Conservation (phyloP, 2,888 invertebrate species). For the Prosopocoilus inquinatus region DNA sequence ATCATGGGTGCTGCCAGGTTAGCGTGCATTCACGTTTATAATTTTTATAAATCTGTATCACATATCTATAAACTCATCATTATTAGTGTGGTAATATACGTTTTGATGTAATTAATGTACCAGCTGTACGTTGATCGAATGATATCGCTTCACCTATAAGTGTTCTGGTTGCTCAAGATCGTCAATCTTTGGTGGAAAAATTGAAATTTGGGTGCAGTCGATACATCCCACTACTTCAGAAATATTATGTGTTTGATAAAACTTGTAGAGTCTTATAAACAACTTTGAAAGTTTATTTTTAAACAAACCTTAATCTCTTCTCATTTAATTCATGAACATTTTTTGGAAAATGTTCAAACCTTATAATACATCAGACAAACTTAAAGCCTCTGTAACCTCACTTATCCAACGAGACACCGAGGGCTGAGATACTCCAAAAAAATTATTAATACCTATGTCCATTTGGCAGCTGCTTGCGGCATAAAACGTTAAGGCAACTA, state of each 20-base stretch:
- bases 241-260: conserved; percentile 16
- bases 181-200: conserved; percentile 25
- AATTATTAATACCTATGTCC: not conserved
- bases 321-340: conserved; percentile 17
- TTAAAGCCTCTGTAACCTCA: conserved; percentile 13
- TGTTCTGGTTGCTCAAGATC: conserved; percentile 27
- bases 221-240: conserved; percentile 29
- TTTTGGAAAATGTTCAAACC: conserved; percentile 18
- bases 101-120: too few relatives aligned
- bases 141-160: conserved; percentile 34
- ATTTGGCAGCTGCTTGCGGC: not conserved
- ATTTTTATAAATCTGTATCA: too few relatives aligned
- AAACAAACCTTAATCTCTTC: conserved; percentile 9
- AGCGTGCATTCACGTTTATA: too few relatives aligned
- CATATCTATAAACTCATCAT: too few relatives aligned
- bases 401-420: conserved; percentile 17
- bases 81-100: too few relatives aligned
- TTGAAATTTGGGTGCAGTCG: conserved; percentile 35
- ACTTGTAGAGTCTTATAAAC: conserved; percentile 9
- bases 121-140: too few relatives aligned
- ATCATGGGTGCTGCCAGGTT: too few relatives aligned
- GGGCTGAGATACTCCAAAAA: not conserved
- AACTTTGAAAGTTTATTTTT: not conserved
- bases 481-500: not conserved
- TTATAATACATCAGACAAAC: conserved; percentile 9